phyloP scores from a whole-genome alignment of 1,140 invertebrate genomes.

The Pollicipes pollicipes region DNA sequence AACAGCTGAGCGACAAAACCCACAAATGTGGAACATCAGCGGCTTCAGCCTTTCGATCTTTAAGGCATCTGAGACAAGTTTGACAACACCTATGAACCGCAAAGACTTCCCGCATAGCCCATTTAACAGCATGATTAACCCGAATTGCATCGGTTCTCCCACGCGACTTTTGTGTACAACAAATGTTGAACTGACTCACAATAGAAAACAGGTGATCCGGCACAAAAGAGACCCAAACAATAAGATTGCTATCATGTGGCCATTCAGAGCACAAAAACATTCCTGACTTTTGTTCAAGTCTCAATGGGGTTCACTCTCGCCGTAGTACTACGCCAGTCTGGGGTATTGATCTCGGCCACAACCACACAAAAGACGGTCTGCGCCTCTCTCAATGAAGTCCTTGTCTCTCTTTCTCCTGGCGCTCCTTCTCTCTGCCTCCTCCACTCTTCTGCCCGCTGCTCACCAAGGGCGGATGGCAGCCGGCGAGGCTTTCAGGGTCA shows the following conservation, averaged over 20 bases:
- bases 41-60: too few species aligned
- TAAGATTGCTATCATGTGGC: not conserved
- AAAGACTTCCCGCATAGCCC: too few species aligned
- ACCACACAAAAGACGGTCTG: not conserved
- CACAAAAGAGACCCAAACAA: not conserved
- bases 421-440: not conserved
- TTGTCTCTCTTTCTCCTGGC: not conserved
- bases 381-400: not conserved
- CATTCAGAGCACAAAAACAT: not conserved
- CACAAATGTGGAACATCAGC: too few species aligned
- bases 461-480: too few species aligned
- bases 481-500: too few species aligned
- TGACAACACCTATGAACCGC: too few species aligned
- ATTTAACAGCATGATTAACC: too few species aligned
- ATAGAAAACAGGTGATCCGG: not conserved
- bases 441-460: not conserved
- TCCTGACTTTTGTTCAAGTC: not conserved
- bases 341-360: not conserved
- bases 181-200: not conserved
- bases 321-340: not conserved
- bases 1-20: too few species aligned
- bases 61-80: too few species aligned
- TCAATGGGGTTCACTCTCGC: not conserved
- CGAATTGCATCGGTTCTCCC: too few species aligned
- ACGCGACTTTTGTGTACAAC: not conserved